Evolutionary conservation across 2,888 invertebrate species (phyloP).

Genomic region (Diabrotica balteata): DNA sequence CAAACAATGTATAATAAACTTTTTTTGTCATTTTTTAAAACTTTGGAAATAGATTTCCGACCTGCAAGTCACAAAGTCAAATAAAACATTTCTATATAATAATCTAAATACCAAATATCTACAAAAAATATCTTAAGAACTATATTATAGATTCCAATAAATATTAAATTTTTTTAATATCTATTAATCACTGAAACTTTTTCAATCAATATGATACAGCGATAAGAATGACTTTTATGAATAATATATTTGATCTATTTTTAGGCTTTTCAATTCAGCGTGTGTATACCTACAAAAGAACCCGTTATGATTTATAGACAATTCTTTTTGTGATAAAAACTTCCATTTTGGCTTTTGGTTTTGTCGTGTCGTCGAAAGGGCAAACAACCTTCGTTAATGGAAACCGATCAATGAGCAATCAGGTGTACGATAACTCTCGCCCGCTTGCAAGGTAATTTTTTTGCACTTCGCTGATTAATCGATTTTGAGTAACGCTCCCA

Average conservation of each 20-base stretch:
- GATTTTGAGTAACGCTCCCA: constrained; percentile 9
- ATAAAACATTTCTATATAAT: no score
- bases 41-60: no score
- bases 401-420: constrained; percentile 31
- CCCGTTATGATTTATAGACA: constrained; percentile 10
- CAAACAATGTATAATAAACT: no score
- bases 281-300: neutral
- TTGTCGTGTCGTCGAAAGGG: constrained; percentile 23
- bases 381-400: constrained; percentile 24
- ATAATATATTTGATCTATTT: neutral
- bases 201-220: no score
- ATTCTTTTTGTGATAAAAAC: constrained; percentile 19
- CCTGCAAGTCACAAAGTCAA: no score
- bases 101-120: no score
- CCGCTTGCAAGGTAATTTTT: constrained; percentile 22
- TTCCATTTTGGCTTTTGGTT: constrained; percentile 24
- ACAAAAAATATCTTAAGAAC: no score
- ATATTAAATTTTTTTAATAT: no score
- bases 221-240: neutral
- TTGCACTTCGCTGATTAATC: constrained; percentile 27
- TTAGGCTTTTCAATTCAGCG: neutral
- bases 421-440: constrained; percentile 20
- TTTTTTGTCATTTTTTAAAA: no score
- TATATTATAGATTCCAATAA: no score
- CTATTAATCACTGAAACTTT: no score